Evolutionary conservation across 2,888 invertebrate genomes (phyloP).

Genomic region (Thereva unica): DNA sequence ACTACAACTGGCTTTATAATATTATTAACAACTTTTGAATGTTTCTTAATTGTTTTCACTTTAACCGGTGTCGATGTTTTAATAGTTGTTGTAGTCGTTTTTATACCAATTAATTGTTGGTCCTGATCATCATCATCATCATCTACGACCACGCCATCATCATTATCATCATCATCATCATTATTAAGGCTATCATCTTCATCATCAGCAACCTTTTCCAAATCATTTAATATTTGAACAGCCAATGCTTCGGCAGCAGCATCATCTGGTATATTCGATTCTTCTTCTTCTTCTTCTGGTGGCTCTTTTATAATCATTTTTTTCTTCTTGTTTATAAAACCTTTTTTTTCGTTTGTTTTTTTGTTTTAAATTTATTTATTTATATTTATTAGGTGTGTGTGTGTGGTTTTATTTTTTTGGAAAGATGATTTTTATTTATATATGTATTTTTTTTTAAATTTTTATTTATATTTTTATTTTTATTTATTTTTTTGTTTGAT

Average conservation of each 20-base stretch:
- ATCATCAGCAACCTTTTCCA: no score
- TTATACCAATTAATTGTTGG: slow-evolving; percentile 35
- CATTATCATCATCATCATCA: slow-evolving; percentile 20
- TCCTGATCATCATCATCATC: slow-evolving; percentile 20
- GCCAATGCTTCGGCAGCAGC: neutral
- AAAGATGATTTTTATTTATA: no score
- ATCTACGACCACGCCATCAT: neutral
- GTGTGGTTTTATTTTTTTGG: no score
- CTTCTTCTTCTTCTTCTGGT: slow-evolving; percentile 30
- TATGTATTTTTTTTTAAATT: no score
- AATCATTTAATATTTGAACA: no score
- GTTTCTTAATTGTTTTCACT: slow-evolving; percentile 60
- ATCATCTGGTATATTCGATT: slow-evolving; percentile 29
- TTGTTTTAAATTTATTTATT: neutral
- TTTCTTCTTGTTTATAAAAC: neutral
- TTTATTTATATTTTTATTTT: no score
- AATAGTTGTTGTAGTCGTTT: slow-evolving; percentile 20
- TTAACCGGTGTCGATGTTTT: slow-evolving; percentile 54
- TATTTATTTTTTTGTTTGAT: no score
- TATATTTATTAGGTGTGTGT: no score
- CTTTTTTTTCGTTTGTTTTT: slow-evolving; percentile 3
- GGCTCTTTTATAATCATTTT: slow-evolving; percentile 1
- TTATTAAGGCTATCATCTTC: neutral
- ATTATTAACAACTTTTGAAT: slow-evolving; percentile 53
- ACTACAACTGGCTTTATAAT: slow-evolving; percentile 35